Base-by-base conservation (phyloP, 2,797 vertebrate species). In the Graptemys geographica region DNA sequence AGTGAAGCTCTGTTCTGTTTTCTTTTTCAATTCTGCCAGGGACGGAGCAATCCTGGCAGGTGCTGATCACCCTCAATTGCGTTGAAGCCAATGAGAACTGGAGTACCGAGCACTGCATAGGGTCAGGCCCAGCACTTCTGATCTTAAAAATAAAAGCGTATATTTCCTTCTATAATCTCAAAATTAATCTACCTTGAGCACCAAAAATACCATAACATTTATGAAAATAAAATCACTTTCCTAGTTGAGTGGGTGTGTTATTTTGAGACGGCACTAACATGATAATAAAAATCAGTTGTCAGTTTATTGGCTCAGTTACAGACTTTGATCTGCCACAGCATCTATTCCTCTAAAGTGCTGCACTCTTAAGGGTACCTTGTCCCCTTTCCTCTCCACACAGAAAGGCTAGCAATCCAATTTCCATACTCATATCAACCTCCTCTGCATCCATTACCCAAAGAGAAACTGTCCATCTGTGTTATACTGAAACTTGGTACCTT, bases 241-340 rank as follows among this genome's bases (percentile, higher is more conserved):
- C 85, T 37, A 87, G 92, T 91, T 82, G 89, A 97, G 87, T 95
- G 96, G 92, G 94, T 88, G 94, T 96, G 93, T 97, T 96, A 97
- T 96, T 97, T 96, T 87, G 1, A 97, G 95, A 85, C 93, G 94
- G 92, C 84, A 81, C 96, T 96, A 97, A 96, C 94, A 92, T 92
- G 96, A 96, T 96, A 96, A 95, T 96, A 96, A 96, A 96, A 96
- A 97, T 97, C 91, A 92, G 88, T 96, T 95, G 96, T 97, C 93
- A 96, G 96, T 93, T 96, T 95, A 96, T 96, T 97, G 97, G 96
- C 95, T 96, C 90, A 80, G 92, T 92, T 92, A 88, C 92, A 97
- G 95, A 81, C 92, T 89, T 93, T 83, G 91, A 94, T 96, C 94
- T 97, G 90, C 90, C 92, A 1, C 3, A 92, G 85, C 92, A 91